Conservation (phyloP, 2,888 invertebrate genomes). For the Tuta absoluta region DNA sequence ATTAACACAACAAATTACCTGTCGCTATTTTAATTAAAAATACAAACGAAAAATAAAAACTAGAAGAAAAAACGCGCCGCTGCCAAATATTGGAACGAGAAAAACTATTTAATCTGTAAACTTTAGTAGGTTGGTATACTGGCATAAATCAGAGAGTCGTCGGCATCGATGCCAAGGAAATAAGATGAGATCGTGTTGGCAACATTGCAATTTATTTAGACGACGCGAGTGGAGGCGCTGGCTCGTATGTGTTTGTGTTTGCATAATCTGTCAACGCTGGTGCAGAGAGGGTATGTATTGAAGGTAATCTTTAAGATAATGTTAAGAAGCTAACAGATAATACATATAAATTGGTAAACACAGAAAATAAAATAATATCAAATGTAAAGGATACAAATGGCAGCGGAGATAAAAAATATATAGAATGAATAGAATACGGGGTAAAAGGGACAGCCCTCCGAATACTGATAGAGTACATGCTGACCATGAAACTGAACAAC, state of each 20-base stretch:
- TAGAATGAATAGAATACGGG: no score
- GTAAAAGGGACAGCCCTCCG: no score
- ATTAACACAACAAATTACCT: conserved; percentile 18
- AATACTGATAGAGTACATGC: no score
- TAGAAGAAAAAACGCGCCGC: conserved; percentile 45
- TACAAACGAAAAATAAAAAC: conserved; percentile 18
- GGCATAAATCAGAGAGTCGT: conserved; percentile 70
- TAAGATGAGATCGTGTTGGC: conserved; percentile 78
- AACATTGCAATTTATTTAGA: conserved; percentile 55
- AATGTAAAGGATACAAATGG: no score
- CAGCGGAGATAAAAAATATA: no score
- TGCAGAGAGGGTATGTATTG: not conserved
- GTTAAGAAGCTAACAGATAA: not conserved
- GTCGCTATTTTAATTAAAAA: conserved; percentile 27
- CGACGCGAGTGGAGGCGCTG: conserved; percentile 35
- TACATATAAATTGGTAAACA: not conserved
- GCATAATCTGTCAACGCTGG: conserved; percentile 49
- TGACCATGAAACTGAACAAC: no score
- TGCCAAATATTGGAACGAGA: conserved; percentile 68
- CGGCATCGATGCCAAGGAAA: conserved; percentile 78
- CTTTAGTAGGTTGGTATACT: conserved; percentile 75
- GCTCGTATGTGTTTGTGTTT: conserved; percentile 39
- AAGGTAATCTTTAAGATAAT: conserved; percentile 4
- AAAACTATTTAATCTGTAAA: conserved; percentile 77
- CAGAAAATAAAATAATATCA: no score